A percentile compares a stretch with the other conserved stretches of the same genome.
Evolutionary conservation across 2,797 vertebrate species (phyloP).

Genomic region (Dipus sagitta): DNA sequence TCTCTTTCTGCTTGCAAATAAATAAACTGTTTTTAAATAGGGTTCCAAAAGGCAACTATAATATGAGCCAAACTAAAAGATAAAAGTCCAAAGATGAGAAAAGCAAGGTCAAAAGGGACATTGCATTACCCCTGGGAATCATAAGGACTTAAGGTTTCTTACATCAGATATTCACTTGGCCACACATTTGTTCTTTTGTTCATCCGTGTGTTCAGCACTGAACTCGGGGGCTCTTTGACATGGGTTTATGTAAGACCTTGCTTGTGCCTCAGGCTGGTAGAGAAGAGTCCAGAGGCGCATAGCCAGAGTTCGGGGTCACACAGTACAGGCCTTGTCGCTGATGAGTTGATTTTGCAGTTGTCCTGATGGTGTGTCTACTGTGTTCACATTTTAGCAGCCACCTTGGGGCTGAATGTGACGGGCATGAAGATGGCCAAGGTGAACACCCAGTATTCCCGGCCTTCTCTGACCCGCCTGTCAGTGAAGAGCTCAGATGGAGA

Average conservation of each 20-base stretch:
- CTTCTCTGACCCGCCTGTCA: conserved; percentile 82
- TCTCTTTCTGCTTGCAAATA: no score
- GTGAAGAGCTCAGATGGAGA: conserved; percentile 87
- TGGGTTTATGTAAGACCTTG: neutral
- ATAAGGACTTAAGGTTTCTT: neutral
- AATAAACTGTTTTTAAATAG: no score
- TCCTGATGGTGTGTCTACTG: neutral
- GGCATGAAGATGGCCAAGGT: conserved; percentile 88
- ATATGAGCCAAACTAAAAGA: neutral
- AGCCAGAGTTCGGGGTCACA: neutral
- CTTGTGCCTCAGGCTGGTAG: neutral
- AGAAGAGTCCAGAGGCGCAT: neutral
- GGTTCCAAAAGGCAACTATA: neutral
- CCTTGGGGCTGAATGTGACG: conserved; percentile 80
- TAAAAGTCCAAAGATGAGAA: conserved; percentile 1
- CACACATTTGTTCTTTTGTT: neutral
- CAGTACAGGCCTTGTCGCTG: neutral
- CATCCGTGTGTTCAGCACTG: neutral
- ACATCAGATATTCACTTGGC: neutral
- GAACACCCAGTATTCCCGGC: conserved; percentile 90
- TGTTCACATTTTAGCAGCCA: conserved; percentile 78
- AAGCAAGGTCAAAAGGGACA: neutral
- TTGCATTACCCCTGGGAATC: neutral
- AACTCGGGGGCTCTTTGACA: neutral
- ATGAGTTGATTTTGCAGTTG: neutral